Conservation (phyloP, 2,888 invertebrate species). For the Gandaritis pyraliata region DNA sequence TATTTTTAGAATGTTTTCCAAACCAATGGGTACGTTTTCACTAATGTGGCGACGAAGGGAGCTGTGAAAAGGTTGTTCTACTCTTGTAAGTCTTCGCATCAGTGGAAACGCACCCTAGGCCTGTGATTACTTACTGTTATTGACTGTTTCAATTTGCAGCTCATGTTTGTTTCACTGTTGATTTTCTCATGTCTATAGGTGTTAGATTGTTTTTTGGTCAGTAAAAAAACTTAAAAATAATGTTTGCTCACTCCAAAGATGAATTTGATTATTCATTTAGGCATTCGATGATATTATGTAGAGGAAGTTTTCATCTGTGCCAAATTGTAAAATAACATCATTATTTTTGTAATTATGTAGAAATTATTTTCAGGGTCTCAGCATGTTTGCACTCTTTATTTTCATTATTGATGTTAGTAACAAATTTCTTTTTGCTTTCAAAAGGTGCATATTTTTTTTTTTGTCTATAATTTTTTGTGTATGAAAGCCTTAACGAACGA, state of each 20-base stretch:
- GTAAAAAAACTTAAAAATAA: constrained; percentile 32
- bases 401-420: constrained; percentile 12
- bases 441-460: constrained; percentile 12
- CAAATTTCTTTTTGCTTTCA: constrained; percentile 9
- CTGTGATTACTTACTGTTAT: constrained; percentile 40
- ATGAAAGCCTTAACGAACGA: constrained; percentile 41
- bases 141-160: constrained; percentile 42
- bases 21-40: not conserved
- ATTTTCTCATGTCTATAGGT: constrained; percentile 55
- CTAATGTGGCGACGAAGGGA: too few species aligned
- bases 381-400: constrained; percentile 36
- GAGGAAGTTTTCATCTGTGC: constrained; percentile 63
- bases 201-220: constrained; percentile 43
- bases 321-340: constrained; percentile 62
- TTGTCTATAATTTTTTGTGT: constrained; percentile 34
- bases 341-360: constrained; percentile 37
- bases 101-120: not conserved
- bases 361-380: constrained; percentile 42
- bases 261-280: constrained; percentile 50
- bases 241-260: constrained; percentile 65
- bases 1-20: not conserved
- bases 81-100: too few species aligned
- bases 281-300: constrained; percentile 42
- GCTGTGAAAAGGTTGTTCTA: too few species aligned
- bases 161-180: constrained; percentile 41